Evolutionary conservation across 1,140 invertebrate genomes (phyloP), one percentile per base, ranked within the genome.

Genomic region (Leptinotarsa lineolata): DNA sequence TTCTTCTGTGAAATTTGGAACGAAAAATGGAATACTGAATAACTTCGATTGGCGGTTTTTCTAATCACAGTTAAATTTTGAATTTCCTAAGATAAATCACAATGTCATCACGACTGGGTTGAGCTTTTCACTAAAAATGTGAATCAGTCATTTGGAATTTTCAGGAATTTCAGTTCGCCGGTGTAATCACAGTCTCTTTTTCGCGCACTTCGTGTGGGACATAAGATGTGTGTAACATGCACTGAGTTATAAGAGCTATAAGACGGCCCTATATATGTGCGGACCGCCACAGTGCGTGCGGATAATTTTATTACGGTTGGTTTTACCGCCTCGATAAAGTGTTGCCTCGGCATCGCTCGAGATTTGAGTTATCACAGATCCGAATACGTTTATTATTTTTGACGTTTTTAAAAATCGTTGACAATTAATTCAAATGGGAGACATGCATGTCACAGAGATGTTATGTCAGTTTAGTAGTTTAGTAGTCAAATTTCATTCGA

Each of bases 261-360:
- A 71, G 69, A 71, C 69, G 69, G 69, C 69, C 69, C 69, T 71
- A 71, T 71, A 71, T 71, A 71, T 71, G 69, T 71, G 60, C 45
- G 30, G 20, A 18, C 24, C 44, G 69, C 16, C 69, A 54, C 69
- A 68, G 58, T 71, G 69, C 69, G 69, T 71, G 69, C 22, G 69
- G 69, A 71, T 71, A 58, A 30, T 63, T 61, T 71, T 64, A 63
- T 71, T 71, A 68, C 30, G 60, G 58, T 16, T 39, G 30, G 48
- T 16, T 18, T 12, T 71, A 63, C 59, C 69, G 48, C 54, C 18
- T 63, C 60, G 69, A 71, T 71, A 63, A 71, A 44, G 69, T 63
- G 20, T 45, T 69, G 68, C 46, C 68, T 46, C 21, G 21, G 46
- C 66, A 39, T 39, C 30, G 30, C 30, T 39, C 30, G 30, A 39